These are phyloP conservation scores for Pollenia amentaria DNA, from an alignment of 2,888 invertebrate species.

Conservation along the genomic window DNA sequence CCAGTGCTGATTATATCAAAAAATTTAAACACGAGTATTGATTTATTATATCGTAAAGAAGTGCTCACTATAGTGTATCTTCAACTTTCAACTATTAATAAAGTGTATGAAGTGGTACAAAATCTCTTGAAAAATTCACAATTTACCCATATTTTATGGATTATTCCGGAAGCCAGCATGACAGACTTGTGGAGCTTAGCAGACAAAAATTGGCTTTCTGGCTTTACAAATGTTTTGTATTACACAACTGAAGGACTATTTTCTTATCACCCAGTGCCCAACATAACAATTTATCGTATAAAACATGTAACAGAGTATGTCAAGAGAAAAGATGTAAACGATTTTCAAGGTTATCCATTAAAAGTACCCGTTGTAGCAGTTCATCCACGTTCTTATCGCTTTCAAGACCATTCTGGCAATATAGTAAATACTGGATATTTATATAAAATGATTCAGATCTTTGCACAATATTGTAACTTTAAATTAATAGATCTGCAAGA, in stretches of 20 bases:
- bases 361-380: neutral
- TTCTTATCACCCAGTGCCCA: slow-evolving; percentile 14
- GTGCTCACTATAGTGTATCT: slow-evolving; percentile 26
- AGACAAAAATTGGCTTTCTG: slow-evolving; percentile 21
- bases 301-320: neutral
- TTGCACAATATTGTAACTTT: slow-evolving; percentile 38
- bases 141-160: slow-evolving; percentile 37
- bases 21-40: neutral
- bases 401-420: neutral
- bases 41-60: neutral
- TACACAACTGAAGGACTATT: slow-evolving; percentile 4
- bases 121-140: neutral
- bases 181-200: slow-evolving; percentile 15
- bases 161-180: neutral
- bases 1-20: slow-evolving; percentile 28
- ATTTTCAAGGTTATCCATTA: slow-evolving; percentile 41
- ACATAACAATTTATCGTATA: slow-evolving; percentile 12
- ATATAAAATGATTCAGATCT: slow-evolving; percentile 22
- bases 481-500: neutral
- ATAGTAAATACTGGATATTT: slow-evolving; percentile 19
- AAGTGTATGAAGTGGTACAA: neutral
- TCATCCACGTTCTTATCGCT: slow-evolving; percentile 21
- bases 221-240: slow-evolving; percentile 29
- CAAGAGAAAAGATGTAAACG: neutral
- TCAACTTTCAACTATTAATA: neutral